Evolutionary conservation across 2,888 invertebrate genomes (phyloP).

Genomic region (Alloscopus bannaensis): DNA sequence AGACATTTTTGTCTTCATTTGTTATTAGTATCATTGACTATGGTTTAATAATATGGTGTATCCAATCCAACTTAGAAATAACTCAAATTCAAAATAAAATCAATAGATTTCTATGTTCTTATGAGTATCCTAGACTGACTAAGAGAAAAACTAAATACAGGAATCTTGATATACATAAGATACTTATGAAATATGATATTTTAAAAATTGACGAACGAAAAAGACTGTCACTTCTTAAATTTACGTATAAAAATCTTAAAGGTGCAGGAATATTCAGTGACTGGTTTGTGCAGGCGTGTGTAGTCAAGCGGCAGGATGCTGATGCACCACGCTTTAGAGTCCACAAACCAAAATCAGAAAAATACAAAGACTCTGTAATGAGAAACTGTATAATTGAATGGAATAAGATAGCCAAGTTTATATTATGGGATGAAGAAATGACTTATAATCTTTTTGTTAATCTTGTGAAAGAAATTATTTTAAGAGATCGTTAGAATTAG

Average conservation of each 20-base stretch:
- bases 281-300: not conserved
- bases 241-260: not conserved
- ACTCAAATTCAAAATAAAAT: not conserved
- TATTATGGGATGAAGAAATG: not conserved
- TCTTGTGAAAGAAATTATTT: too few species aligned
- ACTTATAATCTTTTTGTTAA: too few species aligned
- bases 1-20: conserved; percentile 14
- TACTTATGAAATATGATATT: not conserved
- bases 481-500: too few species aligned
- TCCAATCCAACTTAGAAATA: not conserved
- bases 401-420: not conserved
- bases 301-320: not conserved
- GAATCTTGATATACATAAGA: not conserved
- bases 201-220: not conserved
- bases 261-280: not conserved
- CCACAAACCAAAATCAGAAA: not conserved
- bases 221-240: conserved; percentile 1
- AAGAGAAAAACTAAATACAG: not conserved
- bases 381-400: not conserved
- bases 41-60: not conserved
- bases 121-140: not conserved
- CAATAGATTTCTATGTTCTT: not conserved
- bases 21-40: conserved; percentile 2
- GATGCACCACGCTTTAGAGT: not conserved
- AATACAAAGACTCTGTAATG: not conserved